Evolutionary conservation across 2,888 invertebrate genomes (phyloP).

Genomic region (Cosmorhoe ocellata): DNA sequence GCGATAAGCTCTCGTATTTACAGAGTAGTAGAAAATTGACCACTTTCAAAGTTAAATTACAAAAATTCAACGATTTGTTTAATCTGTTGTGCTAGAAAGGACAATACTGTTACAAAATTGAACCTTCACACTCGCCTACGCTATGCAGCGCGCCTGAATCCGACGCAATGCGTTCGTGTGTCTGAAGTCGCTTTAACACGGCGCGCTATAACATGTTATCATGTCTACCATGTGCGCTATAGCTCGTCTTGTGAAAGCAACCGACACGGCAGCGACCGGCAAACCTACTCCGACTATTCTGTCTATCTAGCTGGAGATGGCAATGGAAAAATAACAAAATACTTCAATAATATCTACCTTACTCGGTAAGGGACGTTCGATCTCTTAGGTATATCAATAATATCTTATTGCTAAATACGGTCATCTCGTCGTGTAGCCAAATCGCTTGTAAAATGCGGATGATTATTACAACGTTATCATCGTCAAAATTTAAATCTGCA

Average conservation of each 20-base stretch:
- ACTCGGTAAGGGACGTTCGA: conserved; percentile 83
- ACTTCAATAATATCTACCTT: conserved; percentile 78
- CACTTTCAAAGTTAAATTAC: conserved; percentile 78
- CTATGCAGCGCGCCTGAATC: background rate
- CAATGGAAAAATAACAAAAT: conserved; percentile 72
- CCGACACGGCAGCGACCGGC: conserved; percentile 28
- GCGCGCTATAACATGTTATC: background rate
- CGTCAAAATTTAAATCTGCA: conserved; percentile 62
- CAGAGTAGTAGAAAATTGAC: conserved; percentile 81
- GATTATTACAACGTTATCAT: conserved; percentile 49
- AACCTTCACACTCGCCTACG: conserved; percentile 33
- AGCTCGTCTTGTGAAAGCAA: conserved; percentile 3
- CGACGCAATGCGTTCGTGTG: conserved; percentile 27
- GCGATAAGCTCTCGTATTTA: conserved; percentile 81
- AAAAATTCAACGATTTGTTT: conserved; percentile 67
- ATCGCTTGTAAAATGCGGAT: conserved; percentile 62
- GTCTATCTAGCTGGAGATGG: conserved; percentile 68
- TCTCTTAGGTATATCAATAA: conserved; percentile 79
- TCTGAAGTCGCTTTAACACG: conserved; percentile 12
- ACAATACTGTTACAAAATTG: conserved; percentile 62
- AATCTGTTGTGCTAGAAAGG: conserved; percentile 75
- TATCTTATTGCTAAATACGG: conserved; percentile 79
- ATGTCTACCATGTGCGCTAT: background rate
- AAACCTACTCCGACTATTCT: conserved; percentile 41
- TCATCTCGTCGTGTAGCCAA: conserved; percentile 71